Conservation (phyloP, 35 echinoderm and acorn worm species). For the Apostichopus californicus region DNA sequence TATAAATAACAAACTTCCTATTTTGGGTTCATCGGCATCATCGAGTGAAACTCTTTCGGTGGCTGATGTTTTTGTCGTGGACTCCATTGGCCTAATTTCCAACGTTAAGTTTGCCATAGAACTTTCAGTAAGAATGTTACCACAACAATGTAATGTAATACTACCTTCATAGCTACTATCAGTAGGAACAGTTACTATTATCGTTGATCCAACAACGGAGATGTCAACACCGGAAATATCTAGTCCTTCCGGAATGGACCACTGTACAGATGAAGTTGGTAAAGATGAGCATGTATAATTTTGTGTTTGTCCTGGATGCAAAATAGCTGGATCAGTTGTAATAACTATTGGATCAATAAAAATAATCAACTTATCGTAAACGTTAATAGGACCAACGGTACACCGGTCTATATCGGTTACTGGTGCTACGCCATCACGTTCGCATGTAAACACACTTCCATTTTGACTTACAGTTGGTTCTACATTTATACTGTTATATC, state of each 20-base stretch:
- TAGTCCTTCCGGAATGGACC: background rate
- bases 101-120: background rate
- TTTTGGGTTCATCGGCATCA: background rate
- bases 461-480: background rate
- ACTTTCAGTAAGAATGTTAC: background rate
- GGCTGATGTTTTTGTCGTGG: too few species aligned
- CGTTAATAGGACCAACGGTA: background rate
- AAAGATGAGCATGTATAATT: background rate
- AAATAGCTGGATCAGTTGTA: background rate
- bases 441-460: background rate
- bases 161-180: background rate
- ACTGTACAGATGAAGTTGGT: background rate
- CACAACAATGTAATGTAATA: background rate
- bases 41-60: too few species aligned
- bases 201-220: background rate
- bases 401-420: background rate
- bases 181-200: background rate
- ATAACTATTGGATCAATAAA: background rate
- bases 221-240: background rate
- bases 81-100: background rate
- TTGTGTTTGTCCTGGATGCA: background rate
- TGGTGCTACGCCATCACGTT: background rate
- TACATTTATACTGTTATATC: background rate
- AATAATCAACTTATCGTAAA: background rate
- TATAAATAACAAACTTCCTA: background rate